Percentiles rank a stretch among this genome's conserved stretches.
Conservation (phyloP, 2,888 invertebrate genomes). For the Leucoma salicis region DNA sequence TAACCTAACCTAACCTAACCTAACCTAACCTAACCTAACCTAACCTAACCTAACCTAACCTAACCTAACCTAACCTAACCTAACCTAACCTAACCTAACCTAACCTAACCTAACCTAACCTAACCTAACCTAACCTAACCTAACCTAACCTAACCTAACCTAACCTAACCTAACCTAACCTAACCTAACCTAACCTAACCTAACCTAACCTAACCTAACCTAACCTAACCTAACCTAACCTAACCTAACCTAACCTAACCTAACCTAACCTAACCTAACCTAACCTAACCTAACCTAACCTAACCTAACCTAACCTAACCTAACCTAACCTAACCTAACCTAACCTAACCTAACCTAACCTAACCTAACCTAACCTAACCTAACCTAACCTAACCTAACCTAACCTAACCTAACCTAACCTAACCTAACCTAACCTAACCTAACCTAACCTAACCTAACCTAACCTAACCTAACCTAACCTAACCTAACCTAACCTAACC, state of each 20-base stretch:
- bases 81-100: conserved; percentile 15
- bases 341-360: conserved; percentile 27
- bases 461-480: too few species aligned
- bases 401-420: conserved; percentile 24
- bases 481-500: conserved; percentile 21
- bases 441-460: too few species aligned
- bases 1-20: conserved; percentile 22
- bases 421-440: conserved; percentile 25
- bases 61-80: conserved; percentile 18
- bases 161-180: conserved; percentile 20
- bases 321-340: conserved; percentile 22
- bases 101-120: conserved; percentile 19
- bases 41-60: conserved; percentile 19
- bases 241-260: conserved; percentile 25
- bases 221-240: conserved; percentile 24
- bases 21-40: conserved; percentile 19
- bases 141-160: conserved; percentile 21
- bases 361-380: conserved; percentile 25
- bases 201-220: conserved; percentile 23
- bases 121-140: conserved; percentile 22
- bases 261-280: conserved; percentile 22
- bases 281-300: conserved; percentile 26
- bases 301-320: conserved; percentile 20
- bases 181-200: conserved; percentile 24
- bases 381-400: conserved; percentile 26